Percentiles rank a stretch among this genome's conserved stretches.
These are phyloP conservation scores for Taphrorychus bicolor DNA, from an alignment of 2,888 invertebrate species.

Conservation along the genomic window DNA sequence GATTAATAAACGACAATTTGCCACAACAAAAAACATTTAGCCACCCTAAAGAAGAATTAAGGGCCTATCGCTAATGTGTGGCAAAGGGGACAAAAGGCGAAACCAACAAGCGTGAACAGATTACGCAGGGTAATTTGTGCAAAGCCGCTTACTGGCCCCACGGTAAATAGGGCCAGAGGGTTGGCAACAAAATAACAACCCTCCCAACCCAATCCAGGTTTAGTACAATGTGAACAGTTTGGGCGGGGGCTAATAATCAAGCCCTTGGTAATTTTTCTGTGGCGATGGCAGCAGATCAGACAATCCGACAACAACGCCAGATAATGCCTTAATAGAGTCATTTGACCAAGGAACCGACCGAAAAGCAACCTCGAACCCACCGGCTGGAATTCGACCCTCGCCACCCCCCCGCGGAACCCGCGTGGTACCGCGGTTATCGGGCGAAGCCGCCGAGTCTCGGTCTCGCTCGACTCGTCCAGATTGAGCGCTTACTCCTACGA, in stretches of 20 bases:
- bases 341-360: slow-evolving; percentile 34
- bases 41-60: slow-evolving; percentile 3
- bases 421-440: slow-evolving; percentile 14
- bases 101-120: slow-evolving; percentile 38
- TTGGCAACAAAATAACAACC: slow-evolving; percentile 32
- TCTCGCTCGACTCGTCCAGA: slow-evolving; percentile 14
- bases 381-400: slow-evolving; percentile 32
- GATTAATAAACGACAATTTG: neutral
- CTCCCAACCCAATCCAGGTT: slow-evolving; percentile 19
- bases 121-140: slow-evolving; percentile 37
- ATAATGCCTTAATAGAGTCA: slow-evolving; percentile 38
- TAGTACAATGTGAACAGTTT: neutral
- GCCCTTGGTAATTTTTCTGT: neutral
- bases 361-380: slow-evolving; percentile 30
- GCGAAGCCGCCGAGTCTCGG: neutral
- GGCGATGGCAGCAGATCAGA: neutral
- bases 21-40: neutral
- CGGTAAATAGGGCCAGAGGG: slow-evolving; percentile 24
- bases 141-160: slow-evolving; percentile 31
- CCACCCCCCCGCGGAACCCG: slow-evolving; percentile 22
- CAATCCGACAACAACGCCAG: slow-evolving; percentile 25
- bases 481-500: slow-evolving; percentile 35
- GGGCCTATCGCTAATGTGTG: slow-evolving; percentile 19
- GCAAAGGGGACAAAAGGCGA: slow-evolving; percentile 21
- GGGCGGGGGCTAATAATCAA: too few species aligned